Conservation (phyloP, 1,140 invertebrate species). For the Oedothorax gibbosus region DNA sequence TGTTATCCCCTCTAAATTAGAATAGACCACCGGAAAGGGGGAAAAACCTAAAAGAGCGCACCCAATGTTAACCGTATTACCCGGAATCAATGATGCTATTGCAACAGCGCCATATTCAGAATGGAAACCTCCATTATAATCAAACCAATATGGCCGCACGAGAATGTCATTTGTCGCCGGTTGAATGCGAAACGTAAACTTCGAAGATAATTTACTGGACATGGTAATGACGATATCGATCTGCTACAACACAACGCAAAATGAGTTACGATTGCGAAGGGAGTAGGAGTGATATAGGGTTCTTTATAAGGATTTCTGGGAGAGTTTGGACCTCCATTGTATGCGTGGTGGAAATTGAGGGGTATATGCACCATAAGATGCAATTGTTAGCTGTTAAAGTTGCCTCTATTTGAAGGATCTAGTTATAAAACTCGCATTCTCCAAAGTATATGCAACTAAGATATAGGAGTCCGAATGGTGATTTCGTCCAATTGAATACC, state of each 20-base stretch:
- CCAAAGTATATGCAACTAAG: too few relatives aligned
- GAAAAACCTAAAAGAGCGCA: neutral
- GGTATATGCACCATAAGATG: too few relatives aligned
- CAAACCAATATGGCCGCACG: constrained; percentile 44
- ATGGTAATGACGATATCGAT: constrained; percentile 40
- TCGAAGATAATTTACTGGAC: constrained; percentile 44
- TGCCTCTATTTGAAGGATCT: too few relatives aligned
- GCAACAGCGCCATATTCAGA: constrained; percentile 42
- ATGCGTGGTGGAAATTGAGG: too few relatives aligned
- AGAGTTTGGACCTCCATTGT: too few relatives aligned
- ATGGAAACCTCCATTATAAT: constrained; percentile 21
- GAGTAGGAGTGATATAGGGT: too few relatives aligned
- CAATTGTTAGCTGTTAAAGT: too few relatives aligned
- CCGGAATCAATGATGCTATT: constrained; percentile 28
- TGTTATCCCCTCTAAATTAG: neutral
- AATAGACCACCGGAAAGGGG: neutral
- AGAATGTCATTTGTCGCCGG: constrained; percentile 40
- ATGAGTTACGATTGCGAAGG: constrained; percentile 23
- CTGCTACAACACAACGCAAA: constrained; percentile 31
- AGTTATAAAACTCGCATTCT: too few relatives aligned
- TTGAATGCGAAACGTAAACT: constrained; percentile 40
- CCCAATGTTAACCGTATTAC: constrained; percentile 8
- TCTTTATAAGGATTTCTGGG: too few relatives aligned
- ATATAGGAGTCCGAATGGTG: too few relatives aligned
- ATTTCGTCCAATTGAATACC: too few relatives aligned